A percentile compares a stretch with the other conserved stretches of the same genome.
Conservation (phyloP, 2,888 invertebrate genomes). For the Metacarcinus magister region DNA sequence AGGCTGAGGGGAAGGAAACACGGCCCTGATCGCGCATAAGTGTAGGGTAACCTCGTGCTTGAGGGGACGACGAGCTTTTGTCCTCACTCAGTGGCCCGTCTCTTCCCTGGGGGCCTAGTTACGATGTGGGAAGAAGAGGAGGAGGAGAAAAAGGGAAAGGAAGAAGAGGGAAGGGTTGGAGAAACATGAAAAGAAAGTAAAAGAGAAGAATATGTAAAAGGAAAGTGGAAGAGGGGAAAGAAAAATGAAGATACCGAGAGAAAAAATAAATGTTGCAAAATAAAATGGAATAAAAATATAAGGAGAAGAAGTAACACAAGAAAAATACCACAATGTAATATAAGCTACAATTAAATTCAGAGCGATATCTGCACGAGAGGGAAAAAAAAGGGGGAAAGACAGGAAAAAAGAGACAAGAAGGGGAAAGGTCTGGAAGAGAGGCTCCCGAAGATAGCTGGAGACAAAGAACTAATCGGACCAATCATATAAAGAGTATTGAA, state of each 20-base stretch:
- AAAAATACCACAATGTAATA: neutral
- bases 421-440: neutral
- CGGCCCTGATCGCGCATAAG: slow-evolving; percentile 23
- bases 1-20: neutral
- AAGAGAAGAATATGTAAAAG: neutral
- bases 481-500: slow-evolving; percentile 40
- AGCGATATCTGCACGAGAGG: too few species aligned
- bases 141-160: neutral
- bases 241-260: neutral
- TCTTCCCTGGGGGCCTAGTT: slow-evolving; percentile 16
- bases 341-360: too few species aligned
- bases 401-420: neutral
- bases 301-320: neutral
- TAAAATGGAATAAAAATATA: neutral
- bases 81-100: slow-evolving; percentile 36
- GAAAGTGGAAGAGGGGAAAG: neutral
- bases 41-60: slow-evolving; percentile 41
- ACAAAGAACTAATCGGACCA: slow-evolving; percentile 13
- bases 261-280: too few species aligned
- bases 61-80: neutral
- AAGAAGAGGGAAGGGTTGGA: neutral
- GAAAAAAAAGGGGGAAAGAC: neutral
- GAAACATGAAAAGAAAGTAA: too few species aligned
- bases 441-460: neutral
- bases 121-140: slow-evolving; percentile 3